Evolutionary conservation across 1,140 invertebrate species (phyloP), one percentile per base, ranked within the genome.

Genomic region (Orussus abietinus): DNA sequence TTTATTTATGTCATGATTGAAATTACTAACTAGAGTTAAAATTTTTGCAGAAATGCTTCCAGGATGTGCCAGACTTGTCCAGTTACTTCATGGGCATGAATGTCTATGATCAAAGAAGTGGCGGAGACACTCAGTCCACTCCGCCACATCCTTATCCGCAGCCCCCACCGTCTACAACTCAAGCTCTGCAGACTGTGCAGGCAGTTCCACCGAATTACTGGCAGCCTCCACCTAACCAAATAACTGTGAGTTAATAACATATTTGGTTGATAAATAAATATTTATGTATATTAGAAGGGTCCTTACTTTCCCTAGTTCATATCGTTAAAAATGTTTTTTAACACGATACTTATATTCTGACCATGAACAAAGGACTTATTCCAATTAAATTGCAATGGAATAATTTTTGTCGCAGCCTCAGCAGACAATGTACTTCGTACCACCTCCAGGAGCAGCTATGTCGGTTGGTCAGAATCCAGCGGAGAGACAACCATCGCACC

Each of bases 81-180:
- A 62, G 67, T 13, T 72, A 68, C 42, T 72, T 71, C 38, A 62
- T 71, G 59, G 67, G 69, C 1, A 68, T 73, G 64, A 69, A 66
- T 45, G 53, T 73, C 13, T 70, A 71, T 32, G 68, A 71, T 30
- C 67, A 68, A 34, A 50, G 67, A n/a, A 49, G 45, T 22, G 38
- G 34, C 5, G 55, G 53, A n/a, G 70, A 73, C 33, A 54, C 42
- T 47, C 63, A 69, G 18, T 37, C 57, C 4, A 59, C 61, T 10
- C 52, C 63, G 31, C 49, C 64, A 5, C 64, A 69, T 37, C 60
- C 63, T 15, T 69, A 59, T 45, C 53, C 62, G 1, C 68, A 65
- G 42, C 53, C 59, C 7, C 55, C 63, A 18, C 61, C 55, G 21
- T 43, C 61, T 1, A 33, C 58, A 3, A 65, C 57, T 42, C 59